These are phyloP conservation scores for Monomorium pharaonis DNA, from an alignment of 1,140 invertebrate genomes.

Conservation along the genomic window DNA sequence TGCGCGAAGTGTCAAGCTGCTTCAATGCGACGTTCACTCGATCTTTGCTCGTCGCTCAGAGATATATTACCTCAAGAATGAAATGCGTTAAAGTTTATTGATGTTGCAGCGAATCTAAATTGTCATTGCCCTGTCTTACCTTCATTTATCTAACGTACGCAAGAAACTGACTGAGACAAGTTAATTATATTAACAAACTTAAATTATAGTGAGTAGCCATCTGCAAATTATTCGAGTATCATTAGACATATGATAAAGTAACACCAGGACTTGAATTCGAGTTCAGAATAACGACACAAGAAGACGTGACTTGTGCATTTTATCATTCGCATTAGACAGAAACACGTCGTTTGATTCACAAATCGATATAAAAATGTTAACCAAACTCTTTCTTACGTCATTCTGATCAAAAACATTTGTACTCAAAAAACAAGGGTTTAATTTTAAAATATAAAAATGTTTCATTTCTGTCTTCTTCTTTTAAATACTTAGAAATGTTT, in stretches of 20 bases:
- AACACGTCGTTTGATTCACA: neutral
- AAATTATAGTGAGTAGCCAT: neutral
- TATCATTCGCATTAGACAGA: neutral
- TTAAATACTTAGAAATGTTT: too few relatives aligned
- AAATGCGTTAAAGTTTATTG: neutral
- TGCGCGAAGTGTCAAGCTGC: constrained; percentile 5
- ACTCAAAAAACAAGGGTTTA: too few relatives aligned
- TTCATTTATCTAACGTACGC: neutral
- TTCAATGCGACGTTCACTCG: neutral
- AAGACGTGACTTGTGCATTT: neutral
- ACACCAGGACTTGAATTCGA: neutral
- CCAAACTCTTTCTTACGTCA: neutral
- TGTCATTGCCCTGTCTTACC: neutral
- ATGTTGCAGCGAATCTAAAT: neutral
- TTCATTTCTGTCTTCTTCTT: too few relatives aligned
- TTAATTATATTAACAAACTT: constrained; percentile 1
- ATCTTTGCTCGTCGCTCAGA: neutral
- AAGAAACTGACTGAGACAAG: neutral
- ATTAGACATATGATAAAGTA: neutral
- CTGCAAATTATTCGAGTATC: neutral
- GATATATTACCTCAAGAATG: neutral
- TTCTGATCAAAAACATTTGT: neutral
- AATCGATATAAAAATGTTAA: neutral
- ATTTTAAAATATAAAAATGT: too few relatives aligned
- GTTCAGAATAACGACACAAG: neutral